phyloP scores from a whole-genome alignment of 2,113 vertebrate genomes.

The Petaurus breviceps region DNA sequence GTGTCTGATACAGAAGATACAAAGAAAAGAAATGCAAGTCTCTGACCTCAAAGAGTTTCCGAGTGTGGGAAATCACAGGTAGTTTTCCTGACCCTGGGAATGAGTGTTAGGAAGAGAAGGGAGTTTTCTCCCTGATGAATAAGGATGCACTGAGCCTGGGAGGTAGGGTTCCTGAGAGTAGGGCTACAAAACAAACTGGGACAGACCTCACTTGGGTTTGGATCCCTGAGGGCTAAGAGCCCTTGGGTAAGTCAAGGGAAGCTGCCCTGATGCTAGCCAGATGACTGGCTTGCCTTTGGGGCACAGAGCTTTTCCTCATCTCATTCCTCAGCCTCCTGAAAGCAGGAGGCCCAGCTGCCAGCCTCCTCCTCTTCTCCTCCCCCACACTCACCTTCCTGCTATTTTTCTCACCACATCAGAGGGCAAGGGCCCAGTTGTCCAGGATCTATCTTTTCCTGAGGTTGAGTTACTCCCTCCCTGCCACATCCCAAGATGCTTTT shows the following conservation, averaged over 20 bases:
- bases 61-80: not conserved
- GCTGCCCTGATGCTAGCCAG: not conserved
- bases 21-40: not conserved
- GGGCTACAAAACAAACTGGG: not conserved
- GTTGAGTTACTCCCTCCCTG: not conserved
- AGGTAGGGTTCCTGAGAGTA: not conserved
- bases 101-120: not conserved
- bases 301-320: not conserved
- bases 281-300: not conserved
- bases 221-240: not conserved
- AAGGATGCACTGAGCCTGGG: not conserved
- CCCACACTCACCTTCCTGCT: not conserved
- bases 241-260: not conserved
- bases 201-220: conserved; percentile 5
- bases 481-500: not conserved
- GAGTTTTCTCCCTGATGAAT: conserved; percentile 26
- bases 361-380: not conserved
- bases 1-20: not conserved
- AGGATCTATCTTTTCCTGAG: fast-evolving
- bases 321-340: not conserved
- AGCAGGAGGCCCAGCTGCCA: not conserved
- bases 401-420: not conserved
- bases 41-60: not conserved
- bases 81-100: not conserved
- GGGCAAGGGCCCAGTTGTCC: fast-evolving